Base-by-base conservation (phyloP, 2,888 invertebrate genomes). In the Oscheius onirici region DNA sequence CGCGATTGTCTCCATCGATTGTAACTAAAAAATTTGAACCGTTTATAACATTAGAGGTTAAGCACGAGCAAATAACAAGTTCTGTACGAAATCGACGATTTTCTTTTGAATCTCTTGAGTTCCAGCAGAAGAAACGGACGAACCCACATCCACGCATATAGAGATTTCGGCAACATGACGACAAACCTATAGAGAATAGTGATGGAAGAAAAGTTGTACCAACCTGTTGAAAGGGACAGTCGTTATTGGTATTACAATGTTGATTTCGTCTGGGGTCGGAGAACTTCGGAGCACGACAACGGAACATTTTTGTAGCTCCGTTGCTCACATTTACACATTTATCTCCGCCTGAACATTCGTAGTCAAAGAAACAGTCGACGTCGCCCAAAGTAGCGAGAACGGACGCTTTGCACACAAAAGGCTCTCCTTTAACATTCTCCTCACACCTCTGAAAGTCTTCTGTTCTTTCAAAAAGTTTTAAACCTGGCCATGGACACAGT, bases 341-440 rank as follows among this genome's bases (percentile, higher is more conserved):
- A 61, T 77, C 77, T 3, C 79, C 79, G n/a, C 79, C 79, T 22
- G 79, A 79, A 52, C 79, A 79, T 54, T 79, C 75, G 26, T 76
- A 79, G 41, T 79, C 79, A 46, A 75, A 79, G 34, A 76, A 65
- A 46, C 79, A 79, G 11, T 22, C 24, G 24, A 77, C 44, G 1
- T 70, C 28, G 8, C 77, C 79, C 44, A 74, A 41, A 1, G 79
- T 73, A 11, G 79, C 79, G 3, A 43, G 26, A 20, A 74, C 66
- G 15, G 73, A 70, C 13, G 75, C 55, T 28, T 69, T 58, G 24
- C 79, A 79, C 1, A 66, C 46, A 26, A 66, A 55, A 3, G 41
- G 49, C 24, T 63, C 51, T 28, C 57, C 57, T n/a, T 61, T 66
- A 3, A n/a, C 11, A 26, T 54, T 44, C 34, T 57, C 41, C 24